Percentiles rank a stretch among this genome's conserved stretches.
Evolutionary conservation across 1,140 invertebrate species (phyloP).

Genomic region (Cyphomyrmex costatus): DNA sequence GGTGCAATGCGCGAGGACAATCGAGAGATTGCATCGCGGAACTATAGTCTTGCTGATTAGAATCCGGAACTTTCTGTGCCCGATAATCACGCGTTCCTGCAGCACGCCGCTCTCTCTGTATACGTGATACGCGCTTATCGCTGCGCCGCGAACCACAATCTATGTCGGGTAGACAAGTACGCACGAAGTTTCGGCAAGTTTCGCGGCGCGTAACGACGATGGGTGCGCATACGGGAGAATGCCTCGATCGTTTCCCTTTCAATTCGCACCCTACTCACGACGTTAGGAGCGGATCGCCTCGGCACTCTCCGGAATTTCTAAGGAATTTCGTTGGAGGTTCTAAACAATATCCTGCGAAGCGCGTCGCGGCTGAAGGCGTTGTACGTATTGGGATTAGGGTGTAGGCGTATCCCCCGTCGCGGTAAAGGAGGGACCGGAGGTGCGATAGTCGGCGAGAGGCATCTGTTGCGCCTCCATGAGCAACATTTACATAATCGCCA

Average conservation of each 20-base stretch:
- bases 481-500: conserved; percentile 86
- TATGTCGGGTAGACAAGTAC: conserved; percentile 42
- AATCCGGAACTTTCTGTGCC: conserved; percentile 29
- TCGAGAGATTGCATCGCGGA: conserved; percentile 54
- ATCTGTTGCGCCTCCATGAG: conserved; percentile 86
- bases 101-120: conserved; percentile 10
- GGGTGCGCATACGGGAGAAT: not conserved
- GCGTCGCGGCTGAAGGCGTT: conserved; percentile 69
- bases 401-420: conserved; percentile 63
- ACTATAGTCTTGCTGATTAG: conserved; percentile 58
- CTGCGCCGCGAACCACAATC: conserved; percentile 44
- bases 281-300: not conserved
- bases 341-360: conserved; percentile 82
- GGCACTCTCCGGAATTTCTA: conserved; percentile 80
- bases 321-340: conserved; percentile 82
- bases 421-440: conserved; percentile 58
- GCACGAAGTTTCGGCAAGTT: conserved; percentile 44
- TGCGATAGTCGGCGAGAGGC: conserved; percentile 76
- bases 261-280: conserved; percentile 65
- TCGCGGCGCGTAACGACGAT: not conserved
- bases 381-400: conserved; percentile 74
- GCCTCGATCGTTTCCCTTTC: conserved; percentile 69
- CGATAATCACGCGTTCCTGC: conserved; percentile 63
- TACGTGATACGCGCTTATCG: conserved; percentile 65
- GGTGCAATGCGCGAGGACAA: conserved; percentile 33